phyloP scores from a whole-genome alignment of 2,888 invertebrate genomes.

The Parnassius apollo region DNA sequence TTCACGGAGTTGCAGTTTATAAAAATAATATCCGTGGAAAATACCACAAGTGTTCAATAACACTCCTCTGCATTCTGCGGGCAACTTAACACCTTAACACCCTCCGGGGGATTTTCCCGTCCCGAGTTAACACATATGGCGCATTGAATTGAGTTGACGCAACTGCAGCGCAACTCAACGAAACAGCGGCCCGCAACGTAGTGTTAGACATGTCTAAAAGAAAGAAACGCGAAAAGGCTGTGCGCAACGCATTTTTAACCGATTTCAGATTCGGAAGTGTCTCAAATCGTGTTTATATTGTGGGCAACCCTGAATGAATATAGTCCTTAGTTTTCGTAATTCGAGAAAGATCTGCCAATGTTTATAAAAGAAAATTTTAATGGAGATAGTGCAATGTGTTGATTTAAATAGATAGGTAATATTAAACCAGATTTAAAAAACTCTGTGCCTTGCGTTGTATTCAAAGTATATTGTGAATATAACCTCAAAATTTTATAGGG shows the following conservation, averaged over 20 bases:
- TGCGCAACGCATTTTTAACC: conserved; percentile 72
- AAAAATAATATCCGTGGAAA: too few relatives aligned
- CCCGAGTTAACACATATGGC: too few relatives aligned
- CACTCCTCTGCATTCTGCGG: too few relatives aligned
- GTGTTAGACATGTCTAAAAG: background rate
- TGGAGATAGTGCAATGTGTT: conserved; percentile 52
- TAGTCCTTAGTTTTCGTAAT: conserved; percentile 46
- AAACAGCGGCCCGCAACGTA: too few relatives aligned
- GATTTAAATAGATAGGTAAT: conserved; percentile 49
- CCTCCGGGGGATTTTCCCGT: too few relatives aligned
- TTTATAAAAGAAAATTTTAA: conserved; percentile 42
- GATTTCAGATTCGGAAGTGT: conserved; percentile 40
- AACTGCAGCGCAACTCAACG: too few relatives aligned
- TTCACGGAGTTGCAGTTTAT: too few relatives aligned
- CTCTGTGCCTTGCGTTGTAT: conserved; percentile 77
- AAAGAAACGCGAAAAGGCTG: conserved; percentile 58
- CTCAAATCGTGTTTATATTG: conserved; percentile 35
- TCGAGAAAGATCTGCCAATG: conserved; percentile 68
- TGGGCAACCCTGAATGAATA: conserved; percentile 41
- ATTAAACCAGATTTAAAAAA: conserved; percentile 54
- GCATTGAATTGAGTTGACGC: too few relatives aligned
- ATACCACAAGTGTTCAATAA: too few relatives aligned
- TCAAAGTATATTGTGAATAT: conserved; percentile 52
- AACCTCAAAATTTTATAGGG: conserved; percentile 62
- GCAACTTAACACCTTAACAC: too few relatives aligned